Evolutionary conservation across 2,888 invertebrate species (phyloP).

Genomic region (Mythimna pallens): DNA sequence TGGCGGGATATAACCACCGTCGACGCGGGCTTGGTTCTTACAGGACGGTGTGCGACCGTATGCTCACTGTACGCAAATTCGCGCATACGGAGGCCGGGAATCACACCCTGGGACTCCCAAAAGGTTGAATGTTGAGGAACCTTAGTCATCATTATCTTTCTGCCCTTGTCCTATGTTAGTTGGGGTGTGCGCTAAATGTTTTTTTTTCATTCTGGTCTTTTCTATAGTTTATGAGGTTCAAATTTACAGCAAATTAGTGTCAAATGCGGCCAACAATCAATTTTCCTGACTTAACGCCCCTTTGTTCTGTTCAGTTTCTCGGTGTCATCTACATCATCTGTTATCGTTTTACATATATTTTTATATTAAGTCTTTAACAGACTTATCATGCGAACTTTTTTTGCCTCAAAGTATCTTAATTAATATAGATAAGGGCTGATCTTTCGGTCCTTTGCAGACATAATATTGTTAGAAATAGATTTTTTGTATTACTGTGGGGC

Average conservation of each 20-base stretch:
- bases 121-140: too few relatives aligned
- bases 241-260: not conserved
- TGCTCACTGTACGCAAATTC: too few relatives aligned
- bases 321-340: slow-evolving; percentile 13
- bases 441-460: not conserved
- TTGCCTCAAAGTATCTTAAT: slow-evolving; percentile 7
- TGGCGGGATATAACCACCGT: too few relatives aligned
- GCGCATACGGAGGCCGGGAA: too few relatives aligned
- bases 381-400: slow-evolving; percentile 17
- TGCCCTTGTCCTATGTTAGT: too few relatives aligned
- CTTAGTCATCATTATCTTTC: too few relatives aligned
- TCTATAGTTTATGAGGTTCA: not conserved
- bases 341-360: slow-evolving; percentile 8
- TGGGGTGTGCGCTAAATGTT: too few relatives aligned
- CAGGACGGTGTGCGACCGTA: too few relatives aligned
- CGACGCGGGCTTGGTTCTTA: too few relatives aligned
- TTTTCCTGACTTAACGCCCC: not conserved
- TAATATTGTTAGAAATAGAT: not conserved
- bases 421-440: not conserved
- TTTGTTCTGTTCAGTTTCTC: not conserved
- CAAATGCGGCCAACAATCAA: not conserved
- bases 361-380: slow-evolving; percentile 9
- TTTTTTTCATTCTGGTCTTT: too few relatives aligned
- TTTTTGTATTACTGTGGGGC: not conserved
- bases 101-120: too few relatives aligned